Evolutionary conservation across 2,888 invertebrate species (phyloP), one percentile per base, ranked within the genome.

Genomic region (Macrophya alboannulata): DNA sequence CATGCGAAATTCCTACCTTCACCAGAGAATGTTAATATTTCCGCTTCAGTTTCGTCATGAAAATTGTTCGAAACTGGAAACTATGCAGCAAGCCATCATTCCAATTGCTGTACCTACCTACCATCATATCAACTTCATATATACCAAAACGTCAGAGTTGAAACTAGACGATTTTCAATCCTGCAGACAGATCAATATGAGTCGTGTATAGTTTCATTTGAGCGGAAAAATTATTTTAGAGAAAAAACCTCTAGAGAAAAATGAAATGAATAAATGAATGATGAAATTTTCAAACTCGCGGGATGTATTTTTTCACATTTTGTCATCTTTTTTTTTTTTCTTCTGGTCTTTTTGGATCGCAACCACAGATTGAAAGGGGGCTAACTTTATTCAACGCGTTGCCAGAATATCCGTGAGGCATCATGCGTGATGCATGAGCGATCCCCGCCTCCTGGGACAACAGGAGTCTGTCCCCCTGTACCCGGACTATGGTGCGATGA

Each of bases 401-500:
- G 55, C 55, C 77, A 55, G 55, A 55, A 77, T 77, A 51, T 17
- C 31, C 51, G 77, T 31, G 31, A 51, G 37, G 77, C 51, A 77
- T 77, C 77, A 51, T 77, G 77, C 55, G 77, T 48, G 77, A 77
- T 77, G 77, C 77, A 77, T 77, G 77, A 77, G 77, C 51, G 15
- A 48, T 77, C 37, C 37, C n/a, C 31, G 55, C 55, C 51, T 77
- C 77, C 74, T 10, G 40, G 43, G 74, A 74, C 74, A 45, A 45
- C 43, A 43, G 43, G 45, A 74, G 25, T 17, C 31, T 31, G 31
- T 31, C 68, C 68, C 31, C 25, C 68, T 31, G 37, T 68, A 68
- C 37, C 31, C 25, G 62, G 40, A 71, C 40, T 71, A 17, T 37
- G 48, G 45, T 15, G 12, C 76, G 10, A 77, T 51, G 51, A 51